Base-by-base conservation (phyloP, 2,797 vertebrate genomes). In the Parauchenoglanis punctatus region DNA sequence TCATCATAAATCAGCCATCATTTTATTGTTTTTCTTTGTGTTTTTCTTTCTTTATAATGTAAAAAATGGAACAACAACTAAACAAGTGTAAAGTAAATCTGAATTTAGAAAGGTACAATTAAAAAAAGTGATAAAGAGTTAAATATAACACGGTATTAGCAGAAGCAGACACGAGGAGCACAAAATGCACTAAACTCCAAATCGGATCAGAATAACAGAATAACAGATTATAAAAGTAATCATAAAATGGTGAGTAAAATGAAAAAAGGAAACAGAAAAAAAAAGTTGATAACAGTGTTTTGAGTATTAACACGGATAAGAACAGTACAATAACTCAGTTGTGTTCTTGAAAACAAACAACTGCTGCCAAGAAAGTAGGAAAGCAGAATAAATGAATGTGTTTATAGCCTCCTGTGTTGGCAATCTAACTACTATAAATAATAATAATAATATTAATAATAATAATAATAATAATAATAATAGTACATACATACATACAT, bases 321-420 rank as follows among this genome's bases (percentile, higher is more conserved):
- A 40, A 31, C 28, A 54, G 35, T 56, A 83, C 70, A 87, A 76
- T 76, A 67, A 67, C 28, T 83, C 70, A 54, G 44, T 67, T 83
- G 86, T 87, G 70, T 67, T 83, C 40, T 5, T 56, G 59, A 49
- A 81, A 81, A 59, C 68, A 7, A 86, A 82, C 7, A 56, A 40
- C 1, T 5, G 40, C 44, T 73, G 68, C 68, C 68, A 75, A 2
- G 68, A 46, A 61, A 58, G 12, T 49, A 49, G 81, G 58, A 80
- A 8, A 67, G 23, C 73, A 35, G 52, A 81, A 46, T 86, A 52
- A 73, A 70, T 4, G 10, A 35, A 35, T 49, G 13, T 35, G 63
- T 23, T 7, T 86, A 68, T 81, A 31, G 49, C 46, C 61, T 44
- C 49, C 61, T 56, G 49, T 35, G 17, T n/a, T 72, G 58, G 23